Base-by-base conservation (phyloP, 2,888 invertebrate genomes). In the Drosophila monieri region DNA sequence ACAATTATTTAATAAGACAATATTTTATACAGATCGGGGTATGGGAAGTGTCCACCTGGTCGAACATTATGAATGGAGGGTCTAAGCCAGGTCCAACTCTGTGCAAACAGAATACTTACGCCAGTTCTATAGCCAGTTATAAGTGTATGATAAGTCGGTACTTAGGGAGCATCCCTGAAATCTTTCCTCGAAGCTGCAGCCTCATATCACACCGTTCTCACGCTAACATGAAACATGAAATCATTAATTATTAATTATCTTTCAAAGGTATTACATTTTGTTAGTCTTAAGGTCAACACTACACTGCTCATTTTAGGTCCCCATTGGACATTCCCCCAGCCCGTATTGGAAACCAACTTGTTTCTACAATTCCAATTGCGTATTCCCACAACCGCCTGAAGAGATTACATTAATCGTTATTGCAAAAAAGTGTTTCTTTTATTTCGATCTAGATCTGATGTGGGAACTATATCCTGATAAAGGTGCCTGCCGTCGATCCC, bases 381-480 rank as follows among this genome's bases (percentile, higher is more conserved):
- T 62, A 65, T 58, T 52, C 60, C 46, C 55, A 35, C 51, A 61
- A 64, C 37, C 59, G 53, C 58, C 62, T 74, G 68, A 78, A 80
- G 69, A 84, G 85, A 80, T 81, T 80, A 80, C 76, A 85, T 69
- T 85, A 81, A 80, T 80, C 85, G 80, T 80, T 80, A 80, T 80
- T 27, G 9, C 9, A 27, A 35, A n/a, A 35, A 35, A 35, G 35
- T 14, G 14, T 35, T 14, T 35, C 35, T 14, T 35, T 35, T 35
- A 35, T 35, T n/a, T 35, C 35, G n/a, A 5, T 8, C 8, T 2
- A 8, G 27, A 32, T 32, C 4, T 32, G 21, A 23, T 12, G 12
- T 12, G 32, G 32, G 5, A 12, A 30, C 21, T 61, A 61, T n/a
- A 61, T 61, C n/a, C 59, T 61, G 5, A 30, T 48, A 3, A 18